Evolutionary conservation across 2,888 invertebrate species (phyloP), one percentile per base, ranked within the genome.

Genomic region (Lasius fuliginosus): DNA sequence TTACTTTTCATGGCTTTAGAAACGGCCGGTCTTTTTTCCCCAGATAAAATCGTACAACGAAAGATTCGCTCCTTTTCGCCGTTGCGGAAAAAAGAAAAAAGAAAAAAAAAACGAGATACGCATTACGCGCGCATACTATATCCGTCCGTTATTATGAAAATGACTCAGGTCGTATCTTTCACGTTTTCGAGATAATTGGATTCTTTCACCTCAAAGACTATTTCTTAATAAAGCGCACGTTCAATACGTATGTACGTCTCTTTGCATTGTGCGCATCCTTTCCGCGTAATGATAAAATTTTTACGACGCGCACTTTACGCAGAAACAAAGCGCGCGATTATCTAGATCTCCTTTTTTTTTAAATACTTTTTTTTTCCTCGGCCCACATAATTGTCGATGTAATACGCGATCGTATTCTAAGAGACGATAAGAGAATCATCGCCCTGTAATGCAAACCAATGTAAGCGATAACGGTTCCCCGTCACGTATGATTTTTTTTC

Each of bases 1-100:
- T 49, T 83, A 68, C 62, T 71, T 83, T 83, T 82, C 64, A 46
- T 49, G 42, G 40, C 36, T 76, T 83, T 77, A 60, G 83, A 60
- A 82, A 82, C 64, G 46, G 18, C 18, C 27, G 53, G 30, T 53
- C 83, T 64, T 36, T 4, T 67, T 53, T 68, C 8, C 56, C 23
- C 42, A 30, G 68, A 77, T 67, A 77, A 68, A 42, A 49, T 56
- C 40, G 11, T 42, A 8, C 8, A n/a, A 56, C 40, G n/a, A 67
- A 77, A 67, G 56, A 40, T 18, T 12, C 53, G 30, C 67, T 53
- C 8, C 56, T 68, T 53, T 68, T 68, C 56, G 67, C 42, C 15
- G n/a, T n/a, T 77, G 9, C 12, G 18, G 27, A 67, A 67, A 8
- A 23, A 23, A 23, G 0, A 23, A 23, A 23, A 23, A 23, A 23